Base-by-base conservation (phyloP, 2,888 invertebrate species). In the Cheiracanthium punctorium region DNA sequence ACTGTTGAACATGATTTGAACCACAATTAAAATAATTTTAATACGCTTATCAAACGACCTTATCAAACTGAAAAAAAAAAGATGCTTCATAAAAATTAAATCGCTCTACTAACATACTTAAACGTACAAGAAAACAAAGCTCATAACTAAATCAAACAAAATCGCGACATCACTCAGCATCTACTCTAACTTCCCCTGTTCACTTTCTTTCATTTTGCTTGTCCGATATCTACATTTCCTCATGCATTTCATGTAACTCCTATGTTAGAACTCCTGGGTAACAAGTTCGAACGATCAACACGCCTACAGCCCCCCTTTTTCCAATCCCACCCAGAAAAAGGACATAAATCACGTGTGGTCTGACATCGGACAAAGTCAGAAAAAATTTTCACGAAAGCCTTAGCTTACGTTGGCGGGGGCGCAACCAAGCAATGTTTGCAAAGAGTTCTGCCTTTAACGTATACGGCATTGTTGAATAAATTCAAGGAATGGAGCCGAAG, bases 331-430 rank as follows among this genome's bases (percentile, higher is more conserved):
- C 30, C 74, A 0, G 64, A 8, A 29, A n/a, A 17, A 76, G 69
- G 75, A 86, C 85, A 86, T 86, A 86, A 86, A 86, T 86, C 85
- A 86, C 80, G 71, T 80, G 71, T 80, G 85, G 48, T 80, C 71
- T 86, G 85, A 86, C 85, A 80, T 75, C 29, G 80, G 85, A 75
- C 85, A 86, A 74, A 73, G 43, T 64, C 24, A 48, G 33, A 58
- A 32, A 73, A 74, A 75, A 75, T 32, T 8, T 17, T 7, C 48
- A 7, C 58, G 4, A 58, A 58, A 58, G 58, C 58, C 58, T n/a
- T n/a, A 70, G 69, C 74, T 81, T 73, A 73, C 33, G 43, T 17
- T 20, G 24, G 70, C 52, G 14, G 33, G 52, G 58, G 33, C n/a
- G 30, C 33, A 37, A n/a, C 24, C 10, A 33, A 33, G 28, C 32